Conservation (phyloP, 2,797 vertebrate genomes). For the Stomatorhinus walkeri region DNA sequence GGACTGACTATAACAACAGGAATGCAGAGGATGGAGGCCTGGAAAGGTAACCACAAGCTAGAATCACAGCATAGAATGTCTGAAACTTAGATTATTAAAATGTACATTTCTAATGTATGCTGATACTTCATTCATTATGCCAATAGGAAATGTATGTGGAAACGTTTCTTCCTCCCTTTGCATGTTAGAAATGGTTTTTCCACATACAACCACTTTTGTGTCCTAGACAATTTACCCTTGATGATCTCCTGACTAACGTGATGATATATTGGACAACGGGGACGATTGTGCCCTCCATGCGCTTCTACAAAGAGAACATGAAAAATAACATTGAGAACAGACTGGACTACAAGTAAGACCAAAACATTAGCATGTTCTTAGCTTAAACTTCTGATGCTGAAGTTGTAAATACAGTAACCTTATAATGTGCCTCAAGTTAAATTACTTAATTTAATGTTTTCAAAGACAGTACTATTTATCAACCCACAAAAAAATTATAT, state of each 20-base stretch:
- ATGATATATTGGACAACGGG: conserved; percentile 88
- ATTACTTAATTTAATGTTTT: background rate
- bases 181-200: background rate
- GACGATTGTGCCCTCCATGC: conserved; percentile 76
- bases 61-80: background rate
- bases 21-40: conserved; percentile 68
- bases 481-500: background rate
- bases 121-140: background rate
- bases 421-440: background rate
- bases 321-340: conserved; percentile 25
- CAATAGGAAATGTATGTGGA: background rate
- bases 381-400: background rate
- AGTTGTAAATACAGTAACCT: background rate
- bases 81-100: background rate
- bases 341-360: conserved; percentile 51
- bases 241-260: conserved; percentile 75
- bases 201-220: conserved; percentile 5
- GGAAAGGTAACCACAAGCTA: conserved; percentile 60
- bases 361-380: background rate
- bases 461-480: background rate
- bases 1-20: conserved; percentile 63
- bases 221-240: conserved; percentile 71
- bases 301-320: conserved; percentile 82
- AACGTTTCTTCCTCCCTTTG: background rate
- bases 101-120: background rate